Conservation (phyloP, 1,140 invertebrate genomes). For the Aphelenchoides besseyi region DNA sequence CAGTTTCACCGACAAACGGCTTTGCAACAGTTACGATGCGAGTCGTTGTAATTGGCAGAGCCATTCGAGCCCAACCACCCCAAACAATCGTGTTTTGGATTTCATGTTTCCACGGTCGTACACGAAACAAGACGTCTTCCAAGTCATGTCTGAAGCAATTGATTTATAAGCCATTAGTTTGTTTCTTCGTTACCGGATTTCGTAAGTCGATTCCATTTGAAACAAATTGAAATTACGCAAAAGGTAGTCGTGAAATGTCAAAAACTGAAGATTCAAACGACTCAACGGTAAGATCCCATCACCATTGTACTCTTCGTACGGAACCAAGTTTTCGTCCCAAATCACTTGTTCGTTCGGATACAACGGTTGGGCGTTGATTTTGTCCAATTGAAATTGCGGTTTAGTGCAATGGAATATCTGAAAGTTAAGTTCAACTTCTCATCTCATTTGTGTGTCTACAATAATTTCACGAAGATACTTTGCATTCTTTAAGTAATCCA, state of each 20-base stretch:
- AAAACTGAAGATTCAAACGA: constrained; percentile 95
- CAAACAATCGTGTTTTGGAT: constrained; percentile 79
- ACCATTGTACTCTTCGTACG: constrained; percentile 91
- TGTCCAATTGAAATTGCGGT: constrained; percentile 83
- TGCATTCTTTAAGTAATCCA: constrained; percentile 7
- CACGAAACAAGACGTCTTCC: constrained; percentile 86
- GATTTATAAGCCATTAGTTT: constrained; percentile 71
- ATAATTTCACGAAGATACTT: constrained; percentile 48
- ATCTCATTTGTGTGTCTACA: constrained; percentile 28
- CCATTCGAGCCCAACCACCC: constrained; percentile 97
- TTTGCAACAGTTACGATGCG: constrained; percentile 75
- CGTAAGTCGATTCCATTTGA: constrained; percentile 86
- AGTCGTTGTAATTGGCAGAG: constrained; percentile 85
- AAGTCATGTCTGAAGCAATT: constrained; percentile 86
- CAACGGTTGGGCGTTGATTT: constrained; percentile 92
- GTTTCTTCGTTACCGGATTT: constrained; percentile 41
- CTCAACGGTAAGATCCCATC: constrained; percentile 82
- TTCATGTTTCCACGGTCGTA: constrained; percentile 80
- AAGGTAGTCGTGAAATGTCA: constrained; percentile 96
- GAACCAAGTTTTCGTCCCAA: constrained; percentile 98
- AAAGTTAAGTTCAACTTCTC: constrained; percentile 30
- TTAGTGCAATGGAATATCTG: constrained; percentile 81
- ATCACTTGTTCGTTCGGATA: constrained; percentile 97
- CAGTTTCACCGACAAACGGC: constrained; percentile 75
- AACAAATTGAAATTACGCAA: constrained; percentile 96